Evolutionary conservation across 2,797 vertebrate species (phyloP).

Genomic region (Holocentrus rufus): DNA sequence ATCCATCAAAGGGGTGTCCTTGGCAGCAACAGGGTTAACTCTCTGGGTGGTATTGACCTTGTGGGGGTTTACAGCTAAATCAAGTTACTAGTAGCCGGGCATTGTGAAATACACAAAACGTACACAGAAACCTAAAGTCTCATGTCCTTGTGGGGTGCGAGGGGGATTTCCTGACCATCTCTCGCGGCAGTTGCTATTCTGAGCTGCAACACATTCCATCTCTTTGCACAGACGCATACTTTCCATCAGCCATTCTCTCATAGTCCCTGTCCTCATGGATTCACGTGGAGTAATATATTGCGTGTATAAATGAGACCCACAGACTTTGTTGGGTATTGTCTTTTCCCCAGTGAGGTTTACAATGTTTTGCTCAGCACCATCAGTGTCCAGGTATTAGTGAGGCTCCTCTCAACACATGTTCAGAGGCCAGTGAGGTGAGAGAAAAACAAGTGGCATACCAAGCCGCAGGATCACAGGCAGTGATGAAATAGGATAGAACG

Average conservation of each 20-base stretch:
- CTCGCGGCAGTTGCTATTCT: slow-evolving; percentile 78
- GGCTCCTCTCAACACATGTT: slow-evolving; percentile 10
- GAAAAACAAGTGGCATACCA: slow-evolving; percentile 23
- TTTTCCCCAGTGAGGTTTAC: background rate
- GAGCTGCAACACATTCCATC: slow-evolving; percentile 73
- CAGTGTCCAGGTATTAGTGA: background rate
- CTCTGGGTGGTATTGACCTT: background rate
- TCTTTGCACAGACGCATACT: slow-evolving; percentile 68
- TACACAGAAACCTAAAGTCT: slow-evolving; percentile 34
- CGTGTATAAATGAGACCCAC: slow-evolving; percentile 8
- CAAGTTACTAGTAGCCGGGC: background rate
- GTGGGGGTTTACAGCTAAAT: background rate
- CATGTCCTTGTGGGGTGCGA: slow-evolving; percentile 70
- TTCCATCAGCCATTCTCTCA: slow-evolving; percentile 75
- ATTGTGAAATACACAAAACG: slow-evolving; percentile 14
- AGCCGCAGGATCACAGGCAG: slow-evolving; percentile 8
- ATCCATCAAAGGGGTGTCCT: no score
- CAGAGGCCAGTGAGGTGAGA: slow-evolving; percentile 6
- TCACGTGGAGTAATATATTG: background rate
- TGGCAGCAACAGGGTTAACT: no score
- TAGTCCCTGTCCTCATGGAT: slow-evolving; percentile 19
- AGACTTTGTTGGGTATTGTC: background rate
- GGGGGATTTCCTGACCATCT: slow-evolving; percentile 76
- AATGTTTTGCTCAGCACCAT: slow-evolving; percentile 2
- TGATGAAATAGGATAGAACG: slow-evolving; percentile 55